A percentile compares a stretch with the other conserved stretches of the same genome.
Evolutionary conservation across 1,140 invertebrate genomes (phyloP).

Genomic region (Bombus pascuorum): DNA sequence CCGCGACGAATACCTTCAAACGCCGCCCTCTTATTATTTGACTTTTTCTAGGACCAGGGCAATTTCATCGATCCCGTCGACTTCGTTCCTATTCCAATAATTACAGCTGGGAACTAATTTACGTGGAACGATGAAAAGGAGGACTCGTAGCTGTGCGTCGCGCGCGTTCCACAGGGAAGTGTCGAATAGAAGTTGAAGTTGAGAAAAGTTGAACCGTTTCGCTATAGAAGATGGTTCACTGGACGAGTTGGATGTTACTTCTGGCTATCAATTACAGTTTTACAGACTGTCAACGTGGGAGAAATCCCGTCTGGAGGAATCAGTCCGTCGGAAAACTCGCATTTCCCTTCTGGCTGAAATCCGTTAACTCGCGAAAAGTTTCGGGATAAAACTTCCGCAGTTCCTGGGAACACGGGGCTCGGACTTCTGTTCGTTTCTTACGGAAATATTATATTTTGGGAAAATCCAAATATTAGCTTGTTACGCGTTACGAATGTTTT

Average conservation of each 20-base stretch:
- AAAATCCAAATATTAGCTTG: background rate
- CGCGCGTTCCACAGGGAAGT: background rate
- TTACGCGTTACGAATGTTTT: background rate
- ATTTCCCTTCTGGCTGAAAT: background rate
- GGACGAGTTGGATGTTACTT: background rate
- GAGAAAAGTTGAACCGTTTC: background rate
- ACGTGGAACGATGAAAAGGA: background rate
- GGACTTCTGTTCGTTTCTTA: background rate
- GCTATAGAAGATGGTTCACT: background rate
- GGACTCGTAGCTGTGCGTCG: too few relatives aligned
- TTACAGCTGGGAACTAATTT: conserved; percentile 38
- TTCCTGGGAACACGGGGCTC: background rate
- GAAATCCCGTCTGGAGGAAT: background rate
- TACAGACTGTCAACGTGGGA: background rate
- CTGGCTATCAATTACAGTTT: conserved; percentile 5
- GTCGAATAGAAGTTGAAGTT: background rate
- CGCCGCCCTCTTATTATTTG: conserved; percentile 31
- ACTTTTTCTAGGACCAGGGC: background rate
- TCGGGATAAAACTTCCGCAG: background rate
- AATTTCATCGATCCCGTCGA: conserved; percentile 14
- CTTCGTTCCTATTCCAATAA: conserved; percentile 4
- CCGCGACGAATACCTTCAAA: background rate
- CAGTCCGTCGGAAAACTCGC: background rate
- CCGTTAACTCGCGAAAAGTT: background rate
- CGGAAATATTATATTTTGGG: background rate